Conservation (phyloP, 2,797 vertebrate genomes). For the Onychomys torridus region DNA sequence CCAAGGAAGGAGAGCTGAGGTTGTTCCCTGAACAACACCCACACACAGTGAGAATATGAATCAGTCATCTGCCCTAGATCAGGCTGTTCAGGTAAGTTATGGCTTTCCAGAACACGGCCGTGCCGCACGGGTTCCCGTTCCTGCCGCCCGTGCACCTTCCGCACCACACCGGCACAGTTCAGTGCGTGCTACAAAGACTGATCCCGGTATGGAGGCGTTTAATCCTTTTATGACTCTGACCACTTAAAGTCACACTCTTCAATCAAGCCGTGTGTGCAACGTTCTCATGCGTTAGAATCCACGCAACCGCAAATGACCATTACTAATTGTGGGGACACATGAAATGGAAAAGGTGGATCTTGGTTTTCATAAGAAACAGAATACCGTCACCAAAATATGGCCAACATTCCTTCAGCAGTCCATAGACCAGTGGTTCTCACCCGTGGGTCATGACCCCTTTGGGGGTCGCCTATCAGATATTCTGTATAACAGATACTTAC, state of each 20-base stretch:
- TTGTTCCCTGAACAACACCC: not conserved
- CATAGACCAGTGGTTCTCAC: not conserved
- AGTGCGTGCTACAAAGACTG: not conserved
- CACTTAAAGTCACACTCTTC: slow-evolving; percentile 20
- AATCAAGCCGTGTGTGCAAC: not conserved
- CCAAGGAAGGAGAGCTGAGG: not conserved
- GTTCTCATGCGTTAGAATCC: not conserved
- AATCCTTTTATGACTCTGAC: not conserved
- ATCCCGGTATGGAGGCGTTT: not conserved
- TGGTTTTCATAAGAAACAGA: slow-evolving; percentile 12
- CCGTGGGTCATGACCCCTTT: not conserved
- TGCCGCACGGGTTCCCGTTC: fast-evolving
- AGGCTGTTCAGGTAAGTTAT: not conserved
- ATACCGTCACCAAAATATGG: not conserved
- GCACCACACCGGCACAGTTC: not conserved
- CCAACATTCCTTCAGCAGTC: not conserved
- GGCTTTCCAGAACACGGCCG: not conserved
- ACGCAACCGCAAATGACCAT: not conserved
- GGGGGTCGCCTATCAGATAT: not conserved
- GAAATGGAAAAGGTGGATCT: slow-evolving; percentile 31
- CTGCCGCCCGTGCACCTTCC: not conserved
- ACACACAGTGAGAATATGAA: too few species aligned
- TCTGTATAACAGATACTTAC: not conserved
- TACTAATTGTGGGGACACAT: not conserved
- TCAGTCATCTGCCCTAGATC: not conserved